phyloP scores from a whole-genome alignment of 2,888 invertebrate genomes.

The Cremastinae sp. region DNA sequence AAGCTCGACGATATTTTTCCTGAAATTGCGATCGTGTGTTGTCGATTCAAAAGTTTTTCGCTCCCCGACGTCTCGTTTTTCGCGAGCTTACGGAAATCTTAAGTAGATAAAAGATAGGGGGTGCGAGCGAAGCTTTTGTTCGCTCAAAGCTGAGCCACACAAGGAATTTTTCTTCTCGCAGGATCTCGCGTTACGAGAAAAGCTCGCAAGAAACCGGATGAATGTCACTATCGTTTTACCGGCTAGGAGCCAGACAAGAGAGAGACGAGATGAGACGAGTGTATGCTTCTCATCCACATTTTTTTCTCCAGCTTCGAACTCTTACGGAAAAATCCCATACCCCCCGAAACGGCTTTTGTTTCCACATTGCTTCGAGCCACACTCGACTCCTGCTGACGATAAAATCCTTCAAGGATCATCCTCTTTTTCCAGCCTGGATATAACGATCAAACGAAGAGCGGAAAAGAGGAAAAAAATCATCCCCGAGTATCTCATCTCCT shows the following conservation, averaged over 20 bases:
- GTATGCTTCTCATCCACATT: neutral
- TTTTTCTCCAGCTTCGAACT: slow-evolving; percentile 30
- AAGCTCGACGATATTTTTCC: slow-evolving; percentile 6
- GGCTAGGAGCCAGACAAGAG: slow-evolving; percentile 29
- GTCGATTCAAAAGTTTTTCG: slow-evolving; percentile 18
- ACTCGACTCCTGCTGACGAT: slow-evolving; percentile 42
- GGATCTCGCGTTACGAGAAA: slow-evolving; percentile 33
- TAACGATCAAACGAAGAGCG: slow-evolving; percentile 47
- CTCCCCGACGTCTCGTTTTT: slow-evolving; percentile 18
- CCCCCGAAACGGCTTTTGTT: slow-evolving; percentile 45
- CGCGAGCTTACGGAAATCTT: slow-evolving; percentile 36
- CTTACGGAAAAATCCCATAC: slow-evolving; percentile 21
- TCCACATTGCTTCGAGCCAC: slow-evolving; percentile 40
- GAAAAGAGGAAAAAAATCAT: slow-evolving; percentile 27
- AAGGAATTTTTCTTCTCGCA: slow-evolving; percentile 46
- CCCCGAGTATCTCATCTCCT: slow-evolving; percentile 23
- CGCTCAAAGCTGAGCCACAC: neutral
- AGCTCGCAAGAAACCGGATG: slow-evolving; percentile 51
- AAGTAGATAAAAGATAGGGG: slow-evolving; percentile 45
- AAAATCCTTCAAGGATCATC: slow-evolving; percentile 59
- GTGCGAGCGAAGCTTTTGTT: slow-evolving; percentile 41
- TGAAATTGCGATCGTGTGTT: slow-evolving; percentile 15
- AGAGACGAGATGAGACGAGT: slow-evolving; percentile 11
- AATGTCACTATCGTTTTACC: slow-evolving; percentile 61
- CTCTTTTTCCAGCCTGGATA: slow-evolving; percentile 28